Evolutionary conservation across 2,797 vertebrate species (phyloP).

Genomic region (Gymnothorax javanicus): DNA sequence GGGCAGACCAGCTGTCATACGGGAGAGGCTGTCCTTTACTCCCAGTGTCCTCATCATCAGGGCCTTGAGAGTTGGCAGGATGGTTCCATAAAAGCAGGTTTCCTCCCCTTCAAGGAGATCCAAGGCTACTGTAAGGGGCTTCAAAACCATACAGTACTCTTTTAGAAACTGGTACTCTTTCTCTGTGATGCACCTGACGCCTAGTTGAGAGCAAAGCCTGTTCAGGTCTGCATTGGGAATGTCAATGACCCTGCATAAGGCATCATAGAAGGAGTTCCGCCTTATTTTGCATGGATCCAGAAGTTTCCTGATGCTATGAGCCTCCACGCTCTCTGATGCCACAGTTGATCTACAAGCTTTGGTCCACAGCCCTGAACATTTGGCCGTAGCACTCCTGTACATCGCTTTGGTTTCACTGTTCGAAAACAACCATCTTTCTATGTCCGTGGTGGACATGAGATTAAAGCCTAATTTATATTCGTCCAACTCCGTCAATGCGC

Average conservation of each 20-base stretch:
- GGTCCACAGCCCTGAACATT: conserved; percentile 27
- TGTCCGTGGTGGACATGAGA: too few species aligned
- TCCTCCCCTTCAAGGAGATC: conserved; percentile 11
- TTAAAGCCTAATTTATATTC: too few species aligned
- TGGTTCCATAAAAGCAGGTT: background rate
- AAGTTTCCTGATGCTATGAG: background rate
- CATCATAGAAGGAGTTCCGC: conserved; percentile 33
- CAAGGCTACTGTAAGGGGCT: background rate
- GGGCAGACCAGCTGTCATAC: conserved; percentile 16
- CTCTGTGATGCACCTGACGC: background rate
- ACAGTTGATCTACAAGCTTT: conserved; percentile 24
- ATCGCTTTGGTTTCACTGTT: conserved; percentile 10
- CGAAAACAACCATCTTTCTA: conserved; percentile 13
- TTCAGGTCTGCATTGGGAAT: conserved; percentile 21
- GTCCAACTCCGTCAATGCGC: too few species aligned
- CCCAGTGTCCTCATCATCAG: conserved; percentile 12
- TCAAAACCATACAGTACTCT: background rate
- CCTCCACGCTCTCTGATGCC: conserved; percentile 15
- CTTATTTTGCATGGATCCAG: background rate
- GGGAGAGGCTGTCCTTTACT: conserved; percentile 7
- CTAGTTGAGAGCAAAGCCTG: background rate
- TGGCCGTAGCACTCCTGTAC: conserved; percentile 24
- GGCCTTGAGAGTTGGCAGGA: conserved; percentile 10
- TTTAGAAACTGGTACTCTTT: background rate
- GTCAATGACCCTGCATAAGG: conserved; percentile 24